Base-by-base conservation (phyloP, 2,113 vertebrate species). In the Archilochus colubris region DNA sequence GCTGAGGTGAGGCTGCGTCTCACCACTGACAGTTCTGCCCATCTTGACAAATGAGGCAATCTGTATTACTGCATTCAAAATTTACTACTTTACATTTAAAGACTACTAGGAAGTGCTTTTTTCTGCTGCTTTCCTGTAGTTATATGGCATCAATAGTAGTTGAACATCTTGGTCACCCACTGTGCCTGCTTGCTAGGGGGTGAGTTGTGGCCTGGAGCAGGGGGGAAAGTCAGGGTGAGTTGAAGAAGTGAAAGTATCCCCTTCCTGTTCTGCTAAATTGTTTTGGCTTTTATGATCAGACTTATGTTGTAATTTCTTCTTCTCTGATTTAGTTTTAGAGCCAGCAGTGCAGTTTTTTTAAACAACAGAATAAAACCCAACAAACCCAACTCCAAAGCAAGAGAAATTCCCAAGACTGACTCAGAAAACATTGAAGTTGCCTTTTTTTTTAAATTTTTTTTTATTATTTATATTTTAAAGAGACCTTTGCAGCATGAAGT, bases 21-120 rank as follows among this genome's bases (percentile, higher is more conserved):
- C 4, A 3, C n/a, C 1, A 1, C 31, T 36, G 24, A 3, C 9
- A 3, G 4, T 3, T 6, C 5, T 75, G 43, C 10, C 51, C 10
- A 12, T 20, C 30, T 70, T 36, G 27, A 46, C 46, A 80, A 44
- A n/a, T 14, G 4, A 67, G 12, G 12, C 18, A 21, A 12, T 13
- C 38, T 38, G 22, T 27, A 22, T 44, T 27, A 9, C 31, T 0
- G 1, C 53, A 61, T 20, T 14, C 22, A 44, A 46, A 66, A 43
- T 9, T 7, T 69, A 27, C 9, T 64, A 19, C 4, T n/a, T 43
- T 46, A 36, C 24, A 11, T 31, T 28, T 36, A n/a, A 38, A 57
- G 14, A 3, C 20, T 31, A 16, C 12, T 55, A 64, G 14, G 9
- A 51, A 61, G 16, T 38, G 23, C 7, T 55, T 74, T 55, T 74